A percentile compares a stretch with the other conserved stretches of the same genome.
phyloP scores from a whole-genome alignment of 2,888 invertebrate genomes.

The Amiota minor region DNA sequence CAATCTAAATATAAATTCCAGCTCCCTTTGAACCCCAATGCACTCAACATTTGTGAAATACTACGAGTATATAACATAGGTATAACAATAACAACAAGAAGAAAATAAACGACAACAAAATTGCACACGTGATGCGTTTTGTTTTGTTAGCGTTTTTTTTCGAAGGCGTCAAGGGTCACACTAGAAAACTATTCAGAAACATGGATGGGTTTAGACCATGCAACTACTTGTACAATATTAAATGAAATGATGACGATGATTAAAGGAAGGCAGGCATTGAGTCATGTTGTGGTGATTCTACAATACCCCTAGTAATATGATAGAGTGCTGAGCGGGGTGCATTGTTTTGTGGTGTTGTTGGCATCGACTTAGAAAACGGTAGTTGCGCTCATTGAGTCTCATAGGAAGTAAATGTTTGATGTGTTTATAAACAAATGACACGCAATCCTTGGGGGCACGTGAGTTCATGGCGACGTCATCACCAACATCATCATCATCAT shows the following conservation, averaged over 20 bases:
- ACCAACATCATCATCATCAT: background rate
- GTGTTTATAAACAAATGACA: conserved; percentile 71
- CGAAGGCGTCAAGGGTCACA: conserved; percentile 39
- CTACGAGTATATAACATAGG: background rate
- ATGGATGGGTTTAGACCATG: conserved; percentile 10
- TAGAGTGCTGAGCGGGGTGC: background rate
- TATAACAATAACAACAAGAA: background rate
- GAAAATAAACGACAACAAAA: conserved; percentile 4
- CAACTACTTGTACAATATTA: background rate
- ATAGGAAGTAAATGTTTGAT: conserved; percentile 42
- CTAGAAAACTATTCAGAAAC: background rate
- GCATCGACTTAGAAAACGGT: conserved; percentile 29
- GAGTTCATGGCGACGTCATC: conserved; percentile 31
- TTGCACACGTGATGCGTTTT: conserved; percentile 33
- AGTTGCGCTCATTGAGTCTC: background rate
- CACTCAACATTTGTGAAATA: background rate
- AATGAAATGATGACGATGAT: too few species aligned
- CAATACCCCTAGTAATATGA: background rate
- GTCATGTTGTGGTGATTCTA: too few species aligned
- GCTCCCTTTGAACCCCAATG: too few species aligned
- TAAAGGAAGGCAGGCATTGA: too few species aligned
- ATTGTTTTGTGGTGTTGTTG: conserved; percentile 4
- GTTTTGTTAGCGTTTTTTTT: conserved; percentile 35
- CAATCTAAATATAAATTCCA: too few species aligned
- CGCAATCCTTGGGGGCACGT: conserved; percentile 61